phyloP scores from a whole-genome alignment of 2,797 vertebrate species.

The Pseudomugil gertrudae region DNA sequence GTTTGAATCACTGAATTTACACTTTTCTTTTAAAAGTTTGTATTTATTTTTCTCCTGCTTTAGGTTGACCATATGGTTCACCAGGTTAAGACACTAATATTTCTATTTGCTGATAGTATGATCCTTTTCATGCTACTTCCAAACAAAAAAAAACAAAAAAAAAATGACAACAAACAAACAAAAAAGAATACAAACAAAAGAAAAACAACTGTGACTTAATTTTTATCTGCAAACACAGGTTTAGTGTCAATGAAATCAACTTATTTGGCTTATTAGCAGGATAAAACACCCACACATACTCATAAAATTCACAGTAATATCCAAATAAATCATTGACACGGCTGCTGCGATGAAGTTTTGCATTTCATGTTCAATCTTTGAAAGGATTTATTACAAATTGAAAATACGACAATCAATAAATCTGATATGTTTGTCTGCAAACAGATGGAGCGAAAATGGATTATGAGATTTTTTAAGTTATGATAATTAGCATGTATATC shows the following conservation, averaged over 20 bases:
- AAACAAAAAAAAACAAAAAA: slow-evolving; percentile 11
- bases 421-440: slow-evolving; percentile 9
- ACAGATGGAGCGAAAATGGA: slow-evolving; percentile 11
- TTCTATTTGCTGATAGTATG: not conserved
- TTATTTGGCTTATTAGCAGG: slow-evolving; percentile 3
- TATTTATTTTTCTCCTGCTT: not conserved
- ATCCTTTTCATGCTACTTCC: not conserved
- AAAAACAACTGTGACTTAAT: slow-evolving; percentile 11
- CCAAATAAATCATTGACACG: slow-evolving; percentile 4
- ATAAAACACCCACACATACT: slow-evolving; percentile 8
- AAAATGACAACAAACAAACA: no score
- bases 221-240: slow-evolving; percentile 10
- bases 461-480: slow-evolving; percentile 23
- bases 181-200: no score
- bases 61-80: not conserved
- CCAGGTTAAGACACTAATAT: not conserved
- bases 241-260: not conserved
- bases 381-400: not conserved
- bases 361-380: not conserved
- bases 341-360: slow-evolving; percentile 6
- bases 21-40: not conserved
- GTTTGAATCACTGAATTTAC: not conserved
- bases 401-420: slow-evolving; percentile 2
- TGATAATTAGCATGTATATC: slow-evolving; percentile 40
- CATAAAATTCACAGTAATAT: not conserved